Base-by-base conservation (phyloP, 2,797 vertebrate genomes). In the Cygnus olor region DNA sequence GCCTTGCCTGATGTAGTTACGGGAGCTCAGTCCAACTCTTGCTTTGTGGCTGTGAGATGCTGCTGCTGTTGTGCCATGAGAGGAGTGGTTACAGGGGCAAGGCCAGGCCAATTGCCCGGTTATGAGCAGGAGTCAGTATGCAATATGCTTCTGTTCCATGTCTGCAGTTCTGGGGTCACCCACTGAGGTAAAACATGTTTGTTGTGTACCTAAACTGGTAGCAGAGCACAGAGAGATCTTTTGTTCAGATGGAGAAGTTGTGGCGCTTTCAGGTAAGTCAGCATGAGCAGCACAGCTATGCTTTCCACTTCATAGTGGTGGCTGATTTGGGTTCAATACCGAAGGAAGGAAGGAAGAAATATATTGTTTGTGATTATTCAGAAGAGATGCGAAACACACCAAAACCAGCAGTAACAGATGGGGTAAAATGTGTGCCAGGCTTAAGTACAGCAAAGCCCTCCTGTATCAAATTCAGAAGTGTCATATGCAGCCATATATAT, bases 181-280 rank as follows among this genome's bases (percentile, higher is more conserved):
- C 53, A 20, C 42, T 61, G 32, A 91, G 47, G 57, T 78, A 66
- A 73, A 92, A 64, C n/a, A 24, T 11, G 22, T 63, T 88, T 72
- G 34, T 66, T 78, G 19, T 54, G 27, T 80, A 36, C 85, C 69
- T 83, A 64, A 83, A 45, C 44, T 87, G 89, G 10, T 73, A 79
- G 53, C 63, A 44, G 66, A 92, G 57, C 70, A 68, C 58, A 38
- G 77, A 94, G 85, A 64, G 90, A 49, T 77, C 57, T 71, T 80
- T 88, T 71, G 91, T 80, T 94, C 80, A 90, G 63, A 16, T 85
- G 83, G 73, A 85, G 81, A 64, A 70, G 42, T 63, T 84, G 81
- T 87, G 86, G 73, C 89, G 72, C 86, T 85, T 61, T 88, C 95
- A 95, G 96, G 95, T 97, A 94, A 97, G 95, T 93, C 24, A 70